These are phyloP conservation scores for Epizoanthus fatuus DNA, from an alignment of 92 coral and sea anemone genomes.

Conservation along the genomic window DNA sequence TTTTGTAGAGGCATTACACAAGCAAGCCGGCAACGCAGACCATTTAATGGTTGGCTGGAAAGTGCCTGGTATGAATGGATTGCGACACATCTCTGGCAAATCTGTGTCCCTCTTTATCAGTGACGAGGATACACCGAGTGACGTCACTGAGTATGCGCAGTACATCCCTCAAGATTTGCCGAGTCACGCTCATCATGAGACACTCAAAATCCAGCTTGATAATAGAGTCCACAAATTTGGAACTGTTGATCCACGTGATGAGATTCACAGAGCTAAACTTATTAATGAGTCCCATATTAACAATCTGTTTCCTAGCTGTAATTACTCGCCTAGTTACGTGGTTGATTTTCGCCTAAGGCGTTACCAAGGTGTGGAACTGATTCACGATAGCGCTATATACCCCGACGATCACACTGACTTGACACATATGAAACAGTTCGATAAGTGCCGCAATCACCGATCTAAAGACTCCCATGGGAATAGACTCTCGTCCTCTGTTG, in stretches of 20 bases:
- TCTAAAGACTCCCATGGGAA: constrained; percentile 89
- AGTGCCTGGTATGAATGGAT: constrained; percentile 79
- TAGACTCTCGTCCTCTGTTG: constrained; percentile 28
- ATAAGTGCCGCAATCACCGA: constrained; percentile 70
- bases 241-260: constrained; percentile 61
- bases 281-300: constrained; percentile 54
- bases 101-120: constrained; percentile 85
- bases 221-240: constrained; percentile 71
- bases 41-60: constrained; percentile 97
- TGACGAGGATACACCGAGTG: constrained; percentile 69
- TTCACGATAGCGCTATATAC: constrained; percentile 94
- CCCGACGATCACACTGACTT: constrained; percentile 89
- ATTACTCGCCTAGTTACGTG: constrained; percentile 88
- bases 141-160: constrained; percentile 83
- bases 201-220: constrained; percentile 59
- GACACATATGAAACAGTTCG: constrained; percentile 83
- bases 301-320: constrained; percentile 71
- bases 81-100: constrained; percentile 85
- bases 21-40: constrained; percentile 80
- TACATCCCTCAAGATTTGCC: constrained; percentile 91
- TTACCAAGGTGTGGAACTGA: constrained; percentile 90
- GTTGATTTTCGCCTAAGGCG: constrained; percentile 87
- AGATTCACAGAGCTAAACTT: constrained; percentile 41
- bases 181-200: constrained; percentile 74
- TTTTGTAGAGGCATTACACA: constrained; percentile 95